Evolutionary conservation across 2,797 vertebrate species (phyloP), one percentile per base, ranked within the genome.

Genomic region (Esox masquinongy): DNA sequence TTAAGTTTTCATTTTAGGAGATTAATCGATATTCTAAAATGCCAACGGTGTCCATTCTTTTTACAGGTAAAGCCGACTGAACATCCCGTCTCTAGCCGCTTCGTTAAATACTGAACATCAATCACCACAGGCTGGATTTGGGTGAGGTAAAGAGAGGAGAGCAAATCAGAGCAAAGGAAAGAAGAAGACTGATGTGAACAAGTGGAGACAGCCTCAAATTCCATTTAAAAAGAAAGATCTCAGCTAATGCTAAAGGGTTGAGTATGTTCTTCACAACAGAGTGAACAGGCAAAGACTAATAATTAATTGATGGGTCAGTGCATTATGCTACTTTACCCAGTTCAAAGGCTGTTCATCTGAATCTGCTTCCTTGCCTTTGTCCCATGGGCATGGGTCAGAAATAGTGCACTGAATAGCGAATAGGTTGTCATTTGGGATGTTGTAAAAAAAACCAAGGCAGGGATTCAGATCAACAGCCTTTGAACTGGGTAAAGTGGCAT

Each of bases 41-140:
- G 22, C 2, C 36, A 29, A 12, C 12, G 0, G 34, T 29, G n/a
- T 26, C 26, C 53, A 51, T 72, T 19, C 17, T 22, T 34, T 34
- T 16, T 43, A 64, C 69, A n/a, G 16, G 64, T 6, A 72, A 84
- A 77, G 77, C 53, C 49, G n/a, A n/a, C 61, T 14, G 15, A 15
- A 19, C 43, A 12, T 68, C 76, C 67, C 61, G 71, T 79, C 77
- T 74, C 80, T 89, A 92, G 88, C 90, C 90, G 79, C 86, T 85
- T 85, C 91, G 93, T 90, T 93, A 86, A 94, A 92, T 94, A 96
- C 94, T 96, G 91, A 94, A 95, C 95, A 96, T 97, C 95, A 97
- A 96, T 96, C 94, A 88, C 84, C 92, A 92, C 94, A 96, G 93
- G 90, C 83, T 61, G 84, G 79, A 86, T 88, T 90, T 92, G 86